These are phyloP conservation scores for Plotosus lineatus DNA, from an alignment of 2,113 vertebrate genomes.

Conservation along the genomic window DNA sequence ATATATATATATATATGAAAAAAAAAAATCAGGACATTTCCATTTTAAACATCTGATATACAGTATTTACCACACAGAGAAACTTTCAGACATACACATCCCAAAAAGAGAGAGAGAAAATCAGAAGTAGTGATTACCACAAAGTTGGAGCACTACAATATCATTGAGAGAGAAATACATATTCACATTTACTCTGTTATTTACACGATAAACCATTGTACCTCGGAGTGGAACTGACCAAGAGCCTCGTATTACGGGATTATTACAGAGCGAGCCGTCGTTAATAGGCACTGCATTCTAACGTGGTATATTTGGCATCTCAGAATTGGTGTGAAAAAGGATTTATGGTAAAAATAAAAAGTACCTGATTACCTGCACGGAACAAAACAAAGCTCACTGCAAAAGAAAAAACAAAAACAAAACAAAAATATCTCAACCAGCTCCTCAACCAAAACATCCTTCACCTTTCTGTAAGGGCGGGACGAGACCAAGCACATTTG, in stretches of 20 bases:
- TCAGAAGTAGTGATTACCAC: constrained; percentile 70
- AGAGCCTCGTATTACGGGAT: constrained; percentile 53
- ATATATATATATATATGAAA: constrained; percentile 20
- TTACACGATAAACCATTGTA: constrained; percentile 74
- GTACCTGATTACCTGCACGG: constrained; percentile 36
- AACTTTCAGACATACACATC: constrained; percentile 66
- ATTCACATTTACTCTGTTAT: constrained; percentile 80
- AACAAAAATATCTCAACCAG: too few relatives aligned
- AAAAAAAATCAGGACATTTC: constrained; percentile 67
- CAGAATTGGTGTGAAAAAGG: constrained; percentile 43
- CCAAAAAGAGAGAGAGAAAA: constrained; percentile 54
- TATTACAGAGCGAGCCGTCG: constrained; percentile 35
- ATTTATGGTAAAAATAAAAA: constrained; percentile 24
- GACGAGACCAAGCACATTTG: too few relatives aligned
- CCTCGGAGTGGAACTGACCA: constrained; percentile 63
- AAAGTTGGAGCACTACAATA: constrained; percentile 70
- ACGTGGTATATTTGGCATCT: constrained; percentile 66
- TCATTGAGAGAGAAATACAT: constrained; percentile 72
- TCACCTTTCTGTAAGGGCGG: too few relatives aligned
- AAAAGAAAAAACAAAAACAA: too few relatives aligned
- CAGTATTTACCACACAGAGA: constrained; percentile 75
- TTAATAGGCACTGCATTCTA: constrained; percentile 51
- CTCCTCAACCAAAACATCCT: too few relatives aligned
- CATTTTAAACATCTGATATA: constrained; percentile 75
- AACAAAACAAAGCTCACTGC: constrained; percentile 49